Conservation (phyloP, 2,113 vertebrate genomes). For the Lycocorax pyrrhopterus region DNA sequence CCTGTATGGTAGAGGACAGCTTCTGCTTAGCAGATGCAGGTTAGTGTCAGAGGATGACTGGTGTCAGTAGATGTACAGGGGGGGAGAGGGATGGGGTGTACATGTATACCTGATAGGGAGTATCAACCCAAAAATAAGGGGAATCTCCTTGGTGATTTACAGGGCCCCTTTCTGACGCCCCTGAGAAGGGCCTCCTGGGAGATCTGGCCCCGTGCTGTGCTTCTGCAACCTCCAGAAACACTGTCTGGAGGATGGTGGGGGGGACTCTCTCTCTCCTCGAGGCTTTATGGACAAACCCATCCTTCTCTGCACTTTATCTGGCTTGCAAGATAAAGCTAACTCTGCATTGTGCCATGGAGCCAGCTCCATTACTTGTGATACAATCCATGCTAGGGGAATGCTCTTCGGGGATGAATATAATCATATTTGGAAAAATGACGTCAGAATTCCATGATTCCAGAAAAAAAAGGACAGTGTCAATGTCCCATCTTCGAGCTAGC, state of each 20-base stretch:
- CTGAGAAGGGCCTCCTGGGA: neutral
- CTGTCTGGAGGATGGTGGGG: rapidly evolving
- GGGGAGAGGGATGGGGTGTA: neutral
- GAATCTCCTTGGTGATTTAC: neutral
- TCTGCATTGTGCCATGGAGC: neutral
- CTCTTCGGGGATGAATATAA: neutral
- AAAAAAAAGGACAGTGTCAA: neutral
- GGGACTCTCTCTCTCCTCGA: rapidly evolving
- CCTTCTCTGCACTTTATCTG: neutral
- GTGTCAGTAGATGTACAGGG: neutral
- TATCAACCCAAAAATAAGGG: neutral
- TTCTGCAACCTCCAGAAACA: neutral
- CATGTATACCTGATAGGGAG: neutral
- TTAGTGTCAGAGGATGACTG: rapidly evolving
- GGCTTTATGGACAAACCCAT: neutral
- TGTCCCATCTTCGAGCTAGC: neutral
- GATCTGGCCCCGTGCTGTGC: rapidly evolving
- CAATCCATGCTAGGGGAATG: neutral
- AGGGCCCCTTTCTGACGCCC: neutral
- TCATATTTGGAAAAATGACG: neutral
- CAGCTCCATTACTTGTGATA: neutral
- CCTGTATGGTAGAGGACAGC: neutral
- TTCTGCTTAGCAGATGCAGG: neutral
- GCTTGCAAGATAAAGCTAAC: neutral
- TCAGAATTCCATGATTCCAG: neutral